Evolutionary conservation across 2,113 vertebrate species (phyloP), one percentile per base, ranked within the genome.

Genomic region (Phaethornis superciliosus): DNA sequence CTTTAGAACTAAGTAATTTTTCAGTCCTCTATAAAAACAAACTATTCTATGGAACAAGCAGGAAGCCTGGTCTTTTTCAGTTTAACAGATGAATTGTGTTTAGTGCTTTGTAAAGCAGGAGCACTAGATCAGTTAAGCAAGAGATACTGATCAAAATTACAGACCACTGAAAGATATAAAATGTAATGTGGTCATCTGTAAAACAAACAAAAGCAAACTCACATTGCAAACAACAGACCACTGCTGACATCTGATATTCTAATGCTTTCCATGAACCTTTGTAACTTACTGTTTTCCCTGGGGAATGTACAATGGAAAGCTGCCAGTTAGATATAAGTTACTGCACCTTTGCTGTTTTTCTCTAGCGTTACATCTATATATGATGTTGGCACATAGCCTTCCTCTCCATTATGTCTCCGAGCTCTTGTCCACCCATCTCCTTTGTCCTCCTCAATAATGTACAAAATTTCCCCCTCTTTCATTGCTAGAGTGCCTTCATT

Each of bases 331-430:
- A 99, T 99, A 98, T 99, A 99, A 96, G 99, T 99, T 98, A 99
- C 99, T 97, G 99, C 99, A 99, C 99, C 99, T 99, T 99, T 99
- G 98, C 99, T 99, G 98, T 98, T 99, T 98, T 98, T 99, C 98
- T 99, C 99, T 98, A 99, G 96, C 75, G 99, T 99, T 98, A 99
- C 99, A 96, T 99, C 99, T 97, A 99, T 99, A 95, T 99, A 99
- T 90, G 99, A 99, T 14, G 99, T 99, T 96, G 99, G 99, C 76
- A 99, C 99, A 88, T 99, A 99, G 97, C 99, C 99, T 97, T 99
- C 99, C 98, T 99, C 98, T 27, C 99, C 99, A 3, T 98, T 98
- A 97, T 99, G 99, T 97, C 99, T 99, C 93, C 99, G 98, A 85
- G 98, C 99, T 97, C 99, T 97, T 65, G 99, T 99, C 99, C 99